Percentiles rank a stretch among this genome's conserved stretches.
Evolutionary conservation across 2,113 vertebrate species (phyloP).

Genomic region (Todiramphus saurophagus): DNA sequence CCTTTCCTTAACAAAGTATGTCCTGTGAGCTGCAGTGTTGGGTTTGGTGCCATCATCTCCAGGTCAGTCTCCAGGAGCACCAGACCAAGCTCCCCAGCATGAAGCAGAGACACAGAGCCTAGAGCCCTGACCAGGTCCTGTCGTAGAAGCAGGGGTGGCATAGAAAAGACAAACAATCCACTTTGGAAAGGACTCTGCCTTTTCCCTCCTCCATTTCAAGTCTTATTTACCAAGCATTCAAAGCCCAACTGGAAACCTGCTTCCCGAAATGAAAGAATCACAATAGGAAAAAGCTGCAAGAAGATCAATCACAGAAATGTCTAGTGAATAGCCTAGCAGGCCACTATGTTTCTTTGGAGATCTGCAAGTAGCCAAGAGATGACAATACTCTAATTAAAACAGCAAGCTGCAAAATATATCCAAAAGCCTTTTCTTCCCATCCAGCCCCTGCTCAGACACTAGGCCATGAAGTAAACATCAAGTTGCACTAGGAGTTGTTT

Average conservation of each 20-base stretch:
- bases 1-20: neutral
- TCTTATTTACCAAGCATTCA: neutral
- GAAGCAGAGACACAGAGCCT: neutral
- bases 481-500: neutral
- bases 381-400: slow-evolving; percentile 17
- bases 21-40: neutral
- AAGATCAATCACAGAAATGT: neutral
- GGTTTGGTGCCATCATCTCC: neutral
- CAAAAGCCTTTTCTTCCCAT: neutral
- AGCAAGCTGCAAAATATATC: neutral
- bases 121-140: neutral
- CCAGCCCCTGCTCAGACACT: neutral
- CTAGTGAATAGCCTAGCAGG: neutral
- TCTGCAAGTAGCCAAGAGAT: neutral
- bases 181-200: neutral
- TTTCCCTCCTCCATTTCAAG: neutral
- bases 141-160: neutral
- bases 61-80: neutral
- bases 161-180: neutral
- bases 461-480: neutral
- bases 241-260: neutral
- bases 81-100: neutral
- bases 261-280: neutral
- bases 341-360: neutral
- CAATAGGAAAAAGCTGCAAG: neutral